Evolutionary conservation across 2,888 invertebrate species (phyloP), one percentile per base, ranked within the genome.

Genomic region (Nematopogon swammerdamellus): DNA sequence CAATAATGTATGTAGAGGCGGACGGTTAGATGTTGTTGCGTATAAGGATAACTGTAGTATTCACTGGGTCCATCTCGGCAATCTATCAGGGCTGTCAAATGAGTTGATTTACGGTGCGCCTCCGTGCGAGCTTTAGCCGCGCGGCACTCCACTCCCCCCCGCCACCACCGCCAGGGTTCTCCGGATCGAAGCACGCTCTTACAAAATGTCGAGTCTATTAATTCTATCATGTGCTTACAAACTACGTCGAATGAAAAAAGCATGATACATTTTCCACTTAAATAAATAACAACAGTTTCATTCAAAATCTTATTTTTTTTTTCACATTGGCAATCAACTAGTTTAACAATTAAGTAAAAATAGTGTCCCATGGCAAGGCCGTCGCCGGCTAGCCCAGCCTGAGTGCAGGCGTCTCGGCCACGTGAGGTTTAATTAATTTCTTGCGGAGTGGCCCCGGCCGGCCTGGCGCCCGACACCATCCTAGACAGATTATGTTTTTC

Each of bases 21-120:
- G 49, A 14, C 36, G 36, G 36, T 36, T 36, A 36, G 36, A 36
- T 36, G 36, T 36, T 54, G 51, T 53, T 51, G 51, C 56, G 44
- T 50, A 54, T 49, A 52, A 50, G 50, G 46, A 46, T 50, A 46
- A 49, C 46, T 52, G 51, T 54, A 51, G 54, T 56, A 56, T 55
- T 53, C 53, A 56, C 58, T 57, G 57, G 55, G 55, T 58, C 59
- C 59, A 60, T 61, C 61, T 56, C 54, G 56, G 58, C 60, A 64
- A 64, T 65, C 63, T 64, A 64, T 64, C 63, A 64, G 57, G 55
- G 60, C 61, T 64, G 64, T 64, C 65, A 64, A 58, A 60, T 60
- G 61, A 59, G 59, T 60, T 63, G 63, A 65, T 65, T 62, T 64
- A 63, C 60, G 53, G 58, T 57, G 52, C 55, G 55, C 54, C 59